Evolutionary conservation across 2,888 invertebrate species (phyloP), one percentile per base, ranked within the genome.

Genomic region (Antitype chi): DNA sequence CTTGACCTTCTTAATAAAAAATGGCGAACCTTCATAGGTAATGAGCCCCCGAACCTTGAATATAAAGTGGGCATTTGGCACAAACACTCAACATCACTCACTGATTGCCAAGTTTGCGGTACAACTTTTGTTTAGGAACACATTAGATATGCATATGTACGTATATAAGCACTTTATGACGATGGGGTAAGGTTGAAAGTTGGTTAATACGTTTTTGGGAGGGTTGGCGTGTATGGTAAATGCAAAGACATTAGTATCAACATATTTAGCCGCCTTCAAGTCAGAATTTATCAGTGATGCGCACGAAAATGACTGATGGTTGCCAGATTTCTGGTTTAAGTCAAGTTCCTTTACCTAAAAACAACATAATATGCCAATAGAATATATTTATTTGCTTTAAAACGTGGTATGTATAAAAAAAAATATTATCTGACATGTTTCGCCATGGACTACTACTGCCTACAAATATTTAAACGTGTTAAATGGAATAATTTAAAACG

Each of bases 11-110:
- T 81, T 70, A 81, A 76, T 80, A 87, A 80, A 70, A 76, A 80
- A 87, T 82, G 60, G 25, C 60, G 59, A 62, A 71, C 78, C 81
- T 84, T 80, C 83, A 79, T 85, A 83, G 79, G 83, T 79, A 86
- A 87, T 76, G 83, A 87, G 72, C 53, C 25, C 70, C 70, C 53
- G 76, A 81, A 80, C 84, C 88, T 87, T 87, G 88, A 87, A 87
- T 86, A 85, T 79, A 87, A 87, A 87, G 87, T 83, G 83, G 74
- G 78, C 69, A 81, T 85, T 86, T 87, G 87, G 86, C 86, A 87
- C 80, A 86, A 86, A 87, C 85, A 80, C 78, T 69, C 85, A 71
- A 81, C 85, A 82, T 87, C 77, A 70, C 82, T 85, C 78, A 70
- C 80, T 85, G 86, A 86, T 85, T 87, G 87, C 81, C 78, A 85